Conservation (phyloP, 2,113 vertebrate genomes). For the Dromiciops gliroides region DNA sequence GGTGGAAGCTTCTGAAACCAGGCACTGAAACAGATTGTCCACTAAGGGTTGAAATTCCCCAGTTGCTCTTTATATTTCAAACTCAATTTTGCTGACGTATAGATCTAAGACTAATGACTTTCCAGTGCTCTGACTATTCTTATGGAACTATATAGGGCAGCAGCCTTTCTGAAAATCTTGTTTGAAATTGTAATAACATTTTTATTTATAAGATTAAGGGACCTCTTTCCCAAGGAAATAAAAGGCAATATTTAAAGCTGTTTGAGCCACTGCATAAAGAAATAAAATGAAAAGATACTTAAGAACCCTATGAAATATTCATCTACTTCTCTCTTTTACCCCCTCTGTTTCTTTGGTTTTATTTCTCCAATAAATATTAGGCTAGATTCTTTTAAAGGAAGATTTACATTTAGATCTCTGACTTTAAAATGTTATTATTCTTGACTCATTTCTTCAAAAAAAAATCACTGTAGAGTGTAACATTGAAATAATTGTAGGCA, state of each 20-base stretch:
- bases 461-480: not conserved
- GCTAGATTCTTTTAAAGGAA: not conserved
- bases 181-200: conserved; percentile 46
- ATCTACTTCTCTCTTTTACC: not conserved
- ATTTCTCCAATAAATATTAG: not conserved
- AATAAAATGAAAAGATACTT: not conserved
- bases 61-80: conserved; percentile 87
- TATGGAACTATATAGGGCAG: not conserved
- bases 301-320: not conserved
- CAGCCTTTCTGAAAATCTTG: conserved; percentile 13
- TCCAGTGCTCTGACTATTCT: conserved; percentile 81
- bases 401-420: conserved; percentile 34
- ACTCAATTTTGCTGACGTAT: conserved; percentile 84
- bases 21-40: conserved; percentile 84
- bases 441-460: conserved; percentile 33
- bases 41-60: conserved; percentile 81
- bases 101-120: conserved; percentile 80
- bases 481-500: not conserved
- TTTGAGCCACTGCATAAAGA: not conserved
- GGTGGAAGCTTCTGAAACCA: conserved; percentile 67
- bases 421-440: not conserved
- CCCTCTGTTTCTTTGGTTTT: not conserved
- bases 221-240: conserved; percentile 3
- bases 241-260: conserved; percentile 10
- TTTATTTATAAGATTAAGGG: conserved; percentile 44